These are phyloP conservation scores for Champsocephalus gunnari DNA, from an alignment of 2,797 vertebrate species.

Conservation along the genomic window DNA sequence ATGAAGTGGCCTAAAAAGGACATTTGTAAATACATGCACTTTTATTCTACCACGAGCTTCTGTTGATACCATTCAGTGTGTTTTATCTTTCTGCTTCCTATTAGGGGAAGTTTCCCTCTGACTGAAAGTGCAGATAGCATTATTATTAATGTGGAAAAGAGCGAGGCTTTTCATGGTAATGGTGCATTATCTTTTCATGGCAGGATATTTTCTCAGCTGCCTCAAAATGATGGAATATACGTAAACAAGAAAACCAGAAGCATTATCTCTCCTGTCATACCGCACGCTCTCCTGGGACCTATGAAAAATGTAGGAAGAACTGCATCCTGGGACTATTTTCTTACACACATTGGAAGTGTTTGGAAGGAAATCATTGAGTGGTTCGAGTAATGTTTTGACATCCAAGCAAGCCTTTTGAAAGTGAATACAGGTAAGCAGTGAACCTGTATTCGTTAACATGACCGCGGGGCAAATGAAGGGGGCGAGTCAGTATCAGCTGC, in stretches of 20 bases:
- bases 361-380: conserved; percentile 11
- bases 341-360: background rate
- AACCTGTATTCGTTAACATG: conserved; percentile 23
- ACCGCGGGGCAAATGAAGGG: background rate
- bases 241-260: conserved; percentile 31
- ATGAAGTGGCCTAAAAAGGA: background rate
- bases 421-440: conserved; percentile 22
- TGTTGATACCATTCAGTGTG: conserved; percentile 16
- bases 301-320: conserved; percentile 26
- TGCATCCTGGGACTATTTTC: conserved; percentile 5
- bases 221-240: conserved; percentile 28
- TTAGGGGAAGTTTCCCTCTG: conserved; percentile 4
- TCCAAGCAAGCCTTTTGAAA: background rate
- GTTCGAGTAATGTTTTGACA: conserved; percentile 13
- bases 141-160: conserved; percentile 24
- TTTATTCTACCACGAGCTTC: background rate
- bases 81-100: background rate
- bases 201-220: conserved; percentile 49
- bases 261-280: conserved; percentile 17
- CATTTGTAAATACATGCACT: too few species aligned
- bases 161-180: conserved; percentile 12
- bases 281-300: conserved; percentile 17
- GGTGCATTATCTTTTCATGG: conserved; percentile 20
- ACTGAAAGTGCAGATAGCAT: background rate
- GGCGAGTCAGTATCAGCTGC: conserved; percentile 29